Base-by-base conservation (phyloP, 2,888 invertebrate species). In the Monochamus alternatus region DNA sequence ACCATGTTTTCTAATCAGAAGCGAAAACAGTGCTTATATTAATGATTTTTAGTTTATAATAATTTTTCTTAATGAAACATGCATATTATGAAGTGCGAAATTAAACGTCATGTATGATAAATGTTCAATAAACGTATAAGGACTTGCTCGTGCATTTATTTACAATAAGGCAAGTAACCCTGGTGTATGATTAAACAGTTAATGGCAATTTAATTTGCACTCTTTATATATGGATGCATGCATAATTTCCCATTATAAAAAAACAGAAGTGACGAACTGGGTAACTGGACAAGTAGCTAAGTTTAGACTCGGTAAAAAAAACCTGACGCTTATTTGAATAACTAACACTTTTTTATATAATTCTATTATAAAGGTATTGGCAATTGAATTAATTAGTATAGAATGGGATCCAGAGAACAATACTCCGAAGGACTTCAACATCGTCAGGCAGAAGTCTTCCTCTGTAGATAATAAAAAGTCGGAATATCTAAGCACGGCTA, bases 161-260 rank as follows among this genome's bases (percentile, higher is more conserved):
- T 55, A 55, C 30, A 30, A 10, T 5, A 59, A n/a, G n/a, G 22
- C n/a, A 30, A 59, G 22, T 59, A 59, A 59, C 59, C 59, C 59
- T 59, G 59, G 30, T 59, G 30, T 3, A 59, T 30, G 59, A 59
- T 59, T 59, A 59, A 59, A 59, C 59, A 59, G 22, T 59, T 59
- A 30, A 59, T 43, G 32, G 43, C 43, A 62, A 62, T 62, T 62
- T 62, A 43, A 62, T 62, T 62, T 14, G 8, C 22, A 62, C 9
- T 43, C n/a, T 62, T 62, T 62, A 14, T 43, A 3, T 62, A 62
- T 43, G 47, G 47, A 10, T 12, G 3, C 47, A 47, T 3, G 8
- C 47, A 47, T 47, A 47, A 47, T 47, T 5, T 3, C 47, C 47
- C 8, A 12, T 47, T 12, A 47, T 47, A 47, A 47, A 47, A 12